Conservation (phyloP, 2,888 invertebrate genomes). For the Neoaliturus tenellus region DNA sequence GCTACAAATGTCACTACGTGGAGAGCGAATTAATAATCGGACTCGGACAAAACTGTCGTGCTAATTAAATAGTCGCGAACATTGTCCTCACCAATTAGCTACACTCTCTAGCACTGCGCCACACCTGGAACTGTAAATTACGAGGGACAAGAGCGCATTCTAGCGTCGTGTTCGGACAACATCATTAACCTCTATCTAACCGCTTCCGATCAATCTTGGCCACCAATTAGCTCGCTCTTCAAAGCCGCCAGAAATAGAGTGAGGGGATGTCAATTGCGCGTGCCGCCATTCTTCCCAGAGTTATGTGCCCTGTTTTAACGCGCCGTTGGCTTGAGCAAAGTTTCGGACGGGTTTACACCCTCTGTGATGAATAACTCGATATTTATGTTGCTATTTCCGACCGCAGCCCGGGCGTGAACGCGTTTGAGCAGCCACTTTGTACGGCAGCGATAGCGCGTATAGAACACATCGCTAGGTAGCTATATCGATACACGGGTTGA, state of each 20-base stretch:
- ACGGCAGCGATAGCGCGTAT: neutral
- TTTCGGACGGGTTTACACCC: constrained; percentile 47
- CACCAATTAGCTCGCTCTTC: constrained; percentile 45
- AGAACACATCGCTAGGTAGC: no score
- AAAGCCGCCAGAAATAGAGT: constrained; percentile 42
- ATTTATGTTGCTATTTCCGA: constrained; percentile 4
- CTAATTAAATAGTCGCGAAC: constrained; percentile 23
- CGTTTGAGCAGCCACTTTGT: constrained; percentile 2
- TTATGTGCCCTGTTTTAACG: constrained; percentile 47
- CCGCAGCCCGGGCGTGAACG: constrained; percentile 17
- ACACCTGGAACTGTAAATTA: constrained; percentile 12
- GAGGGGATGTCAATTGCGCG: constrained; percentile 40
- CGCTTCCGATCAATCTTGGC: constrained; percentile 49
- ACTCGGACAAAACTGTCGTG: neutral
- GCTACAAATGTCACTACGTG: neutral
- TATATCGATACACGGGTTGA: no score
- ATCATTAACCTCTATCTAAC: constrained; percentile 51
- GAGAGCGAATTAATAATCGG: constrained; percentile 4
- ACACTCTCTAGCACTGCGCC: constrained; percentile 10
- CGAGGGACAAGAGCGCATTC: constrained; percentile 20
- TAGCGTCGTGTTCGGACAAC: constrained; percentile 44
- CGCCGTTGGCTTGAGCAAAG: constrained; percentile 36
- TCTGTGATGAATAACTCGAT: constrained; percentile 24
- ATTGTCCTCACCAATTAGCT: constrained; percentile 25
- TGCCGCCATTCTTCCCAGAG: constrained; percentile 25